Base-by-base conservation (phyloP, 2,888 invertebrate genomes). In the Hirtodrosophila cameraria region DNA sequence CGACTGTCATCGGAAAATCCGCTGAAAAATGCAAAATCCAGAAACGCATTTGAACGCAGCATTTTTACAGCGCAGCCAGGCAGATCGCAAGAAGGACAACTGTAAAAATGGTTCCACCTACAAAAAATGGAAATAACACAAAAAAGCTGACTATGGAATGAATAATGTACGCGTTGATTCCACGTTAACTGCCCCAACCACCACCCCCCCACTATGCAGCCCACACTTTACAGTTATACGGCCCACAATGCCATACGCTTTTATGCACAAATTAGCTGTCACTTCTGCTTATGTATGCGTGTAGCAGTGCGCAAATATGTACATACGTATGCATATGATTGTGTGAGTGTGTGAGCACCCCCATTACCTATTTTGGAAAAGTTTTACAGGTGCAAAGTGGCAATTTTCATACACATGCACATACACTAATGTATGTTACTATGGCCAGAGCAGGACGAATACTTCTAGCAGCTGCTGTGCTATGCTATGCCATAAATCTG, bases 261-360 rank as follows among this genome's bases (percentile, higher is more conserved):
- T 75, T 70, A 73, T 84, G 67, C 82, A 73, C 85, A 81, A 81
- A 84, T 80, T 84, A 80, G 85, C 85, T 80, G 85, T 80, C 85
- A 84, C 75, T 83, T 72, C 66, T 72, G 77, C 63, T 77, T 63
- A 66, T 49, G 70, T 73, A 30, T 63, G 68, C 54, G 52, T 75
- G 50, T 52, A 33, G 54, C 23, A 39, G 50, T 54, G 28, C 30
- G 7, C 18, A 13, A 16, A 12, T 33, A 41, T 28, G 7, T 49
- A n/a, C 43, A 15, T n/a, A 30, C 13, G 13, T 31, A 30, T 28
- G 6, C 31, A n/a, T 25, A 25, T 35, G 50, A 25, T 18, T 20
- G 53, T 38, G 36, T 58, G 31, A 27, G 38, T 23, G 25, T 25
- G 25, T 48, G 33, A 1, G 20, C n/a, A n/a, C 23, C 6, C 23